Percentiles rank a stretch among this genome's conserved stretches.
These are phyloP conservation scores for Caerostris darwini DNA, from an alignment of 1,140 invertebrate genomes.

Conservation along the genomic window DNA sequence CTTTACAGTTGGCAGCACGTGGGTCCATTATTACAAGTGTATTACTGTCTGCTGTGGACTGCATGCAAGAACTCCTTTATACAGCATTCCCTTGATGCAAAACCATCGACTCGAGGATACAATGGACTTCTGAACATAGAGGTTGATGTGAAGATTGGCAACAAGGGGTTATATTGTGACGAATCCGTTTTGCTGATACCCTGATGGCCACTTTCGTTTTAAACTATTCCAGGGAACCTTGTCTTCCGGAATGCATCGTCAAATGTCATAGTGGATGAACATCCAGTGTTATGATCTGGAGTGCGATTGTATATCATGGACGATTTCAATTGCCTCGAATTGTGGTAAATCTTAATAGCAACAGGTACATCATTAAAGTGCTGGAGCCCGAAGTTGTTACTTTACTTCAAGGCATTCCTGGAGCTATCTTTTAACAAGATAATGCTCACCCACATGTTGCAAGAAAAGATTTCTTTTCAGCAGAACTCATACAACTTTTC, in stretches of 20 bases:
- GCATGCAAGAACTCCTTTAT: background rate
- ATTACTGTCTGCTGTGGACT: background rate
- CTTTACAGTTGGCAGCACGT: background rate
- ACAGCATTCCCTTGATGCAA: background rate
- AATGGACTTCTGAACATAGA: background rate
- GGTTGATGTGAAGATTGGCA: background rate
- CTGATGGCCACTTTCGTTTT: background rate
- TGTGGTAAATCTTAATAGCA: background rate
- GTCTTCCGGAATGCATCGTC: background rate
- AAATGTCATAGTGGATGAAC: background rate
- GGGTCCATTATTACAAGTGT: background rate
- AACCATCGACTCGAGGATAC: background rate
- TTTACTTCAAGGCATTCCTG: slow-evolving; percentile 21
- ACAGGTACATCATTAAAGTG: slow-evolving; percentile 13
- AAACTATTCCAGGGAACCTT: background rate
- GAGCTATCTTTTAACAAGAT: slow-evolving; percentile 11
- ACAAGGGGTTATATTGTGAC: background rate
- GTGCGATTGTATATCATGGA: background rate
- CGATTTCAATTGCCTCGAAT: background rate
- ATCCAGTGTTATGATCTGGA: background rate
- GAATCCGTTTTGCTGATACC: background rate
- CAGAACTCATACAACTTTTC: background rate
- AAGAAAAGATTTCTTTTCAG: background rate
- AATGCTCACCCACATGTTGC: background rate
- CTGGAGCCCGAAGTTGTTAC: background rate